Evolutionary conservation across 2,113 vertebrate genomes (phyloP).

Genomic region (Heterotilapia buettikoferi): DNA sequence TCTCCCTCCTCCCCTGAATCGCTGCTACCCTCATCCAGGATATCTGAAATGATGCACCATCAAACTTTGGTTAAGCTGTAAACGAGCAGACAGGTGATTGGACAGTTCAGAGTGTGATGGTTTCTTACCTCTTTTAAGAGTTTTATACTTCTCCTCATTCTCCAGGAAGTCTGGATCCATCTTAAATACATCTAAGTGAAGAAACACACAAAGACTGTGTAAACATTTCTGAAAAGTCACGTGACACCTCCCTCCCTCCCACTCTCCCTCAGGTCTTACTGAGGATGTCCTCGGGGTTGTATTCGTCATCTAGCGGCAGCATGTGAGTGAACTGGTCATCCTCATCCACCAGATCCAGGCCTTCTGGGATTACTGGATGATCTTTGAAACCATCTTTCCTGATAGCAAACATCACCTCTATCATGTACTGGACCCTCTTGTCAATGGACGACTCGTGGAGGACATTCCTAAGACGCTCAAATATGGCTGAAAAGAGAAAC

Average conservation of each 20-base stretch:
- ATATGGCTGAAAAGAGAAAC: constrained; percentile 79
- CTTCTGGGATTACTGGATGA: constrained; percentile 86
- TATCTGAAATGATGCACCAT: constrained; percentile 71
- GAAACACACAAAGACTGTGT: background rate
- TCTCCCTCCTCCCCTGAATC: constrained; percentile 86
- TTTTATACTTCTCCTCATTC: constrained; percentile 96
- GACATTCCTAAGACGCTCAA: constrained; percentile 94
- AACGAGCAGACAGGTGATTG: background rate
- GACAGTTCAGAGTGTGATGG: background rate
- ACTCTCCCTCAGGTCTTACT: constrained; percentile 73
- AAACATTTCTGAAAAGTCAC: background rate
- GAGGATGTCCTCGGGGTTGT: constrained; percentile 88
- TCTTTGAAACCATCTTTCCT: constrained; percentile 98
- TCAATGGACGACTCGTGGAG: constrained; percentile 96
- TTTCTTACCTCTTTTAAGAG: constrained; percentile 85
- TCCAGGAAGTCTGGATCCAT: constrained; percentile 93
- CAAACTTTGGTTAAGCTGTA: background rate
- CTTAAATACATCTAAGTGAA: constrained; percentile 89
- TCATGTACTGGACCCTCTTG: constrained; percentile 98
- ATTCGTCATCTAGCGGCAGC: constrained; percentile 95
- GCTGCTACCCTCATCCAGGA: constrained; percentile 94
- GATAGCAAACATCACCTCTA: constrained; percentile 99
- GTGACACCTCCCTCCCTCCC: background rate
- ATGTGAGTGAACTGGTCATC: constrained; percentile 98
- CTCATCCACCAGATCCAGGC: constrained; percentile 93